Conservation (phyloP, 2,113 vertebrate genomes). For the Aptenodytes forsteri region DNA sequence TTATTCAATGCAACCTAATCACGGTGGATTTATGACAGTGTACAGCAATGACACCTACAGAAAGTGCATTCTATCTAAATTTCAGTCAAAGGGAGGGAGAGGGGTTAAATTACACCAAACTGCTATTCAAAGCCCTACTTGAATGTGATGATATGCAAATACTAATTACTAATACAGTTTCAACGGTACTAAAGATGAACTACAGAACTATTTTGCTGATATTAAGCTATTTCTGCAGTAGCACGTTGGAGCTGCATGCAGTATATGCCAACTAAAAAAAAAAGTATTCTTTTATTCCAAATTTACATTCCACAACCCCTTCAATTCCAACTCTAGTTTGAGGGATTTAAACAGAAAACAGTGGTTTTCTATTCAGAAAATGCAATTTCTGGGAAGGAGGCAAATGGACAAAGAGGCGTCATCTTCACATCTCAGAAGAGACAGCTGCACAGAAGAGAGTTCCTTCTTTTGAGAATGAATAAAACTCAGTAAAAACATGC, state of each 20-base stretch:
- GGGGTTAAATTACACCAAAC: neutral
- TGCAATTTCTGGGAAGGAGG: neutral
- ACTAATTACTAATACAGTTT: neutral
- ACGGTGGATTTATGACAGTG: rapidly evolving
- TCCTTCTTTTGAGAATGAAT: neutral
- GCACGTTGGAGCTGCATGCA: neutral
- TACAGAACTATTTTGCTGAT: neutral
- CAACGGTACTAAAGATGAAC: neutral
- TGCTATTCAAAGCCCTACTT: neutral
- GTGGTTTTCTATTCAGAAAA: neutral
- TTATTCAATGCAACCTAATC: neutral
- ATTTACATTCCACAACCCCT: neutral
- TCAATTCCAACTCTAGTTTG: neutral
- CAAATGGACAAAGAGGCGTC: neutral
- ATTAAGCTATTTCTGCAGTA: neutral
- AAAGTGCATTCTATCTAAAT: neutral
- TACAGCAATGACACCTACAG: neutral
- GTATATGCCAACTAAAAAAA: neutral
- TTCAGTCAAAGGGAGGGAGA: neutral
- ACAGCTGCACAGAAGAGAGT: neutral
- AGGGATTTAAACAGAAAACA: neutral
- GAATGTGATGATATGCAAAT: neutral
- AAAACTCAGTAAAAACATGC: neutral
- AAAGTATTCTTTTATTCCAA: neutral
- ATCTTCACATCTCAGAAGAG: neutral